phyloP scores from a whole-genome alignment of 1,140 invertebrate genomes.

The Coelopa frigida region DNA sequence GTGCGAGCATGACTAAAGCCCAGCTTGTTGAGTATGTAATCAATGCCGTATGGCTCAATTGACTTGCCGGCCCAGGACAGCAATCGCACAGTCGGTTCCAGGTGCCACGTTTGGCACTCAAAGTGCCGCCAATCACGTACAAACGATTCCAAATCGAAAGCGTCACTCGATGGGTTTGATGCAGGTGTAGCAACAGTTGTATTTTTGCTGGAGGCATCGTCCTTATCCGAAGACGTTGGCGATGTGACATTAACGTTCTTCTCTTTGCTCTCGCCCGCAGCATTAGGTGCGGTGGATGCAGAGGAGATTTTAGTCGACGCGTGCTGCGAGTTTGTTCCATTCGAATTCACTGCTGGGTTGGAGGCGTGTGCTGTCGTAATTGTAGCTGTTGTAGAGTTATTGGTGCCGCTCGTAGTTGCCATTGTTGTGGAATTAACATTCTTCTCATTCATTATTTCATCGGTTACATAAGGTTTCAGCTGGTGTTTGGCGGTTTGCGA shows the following conservation, averaged over 20 bases:
- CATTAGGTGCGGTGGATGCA: no score
- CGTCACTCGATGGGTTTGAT: conserved; percentile 5
- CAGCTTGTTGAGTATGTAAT: conserved; percentile 93
- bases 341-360: background rate
- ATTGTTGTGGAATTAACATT: conserved; percentile 2
- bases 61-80: conserved; percentile 93
- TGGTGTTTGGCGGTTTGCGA: conserved; percentile 31
- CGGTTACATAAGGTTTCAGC: conserved; percentile 33
- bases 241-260: background rate
- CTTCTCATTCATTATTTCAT: conserved; percentile 35
- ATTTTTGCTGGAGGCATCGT: background rate
- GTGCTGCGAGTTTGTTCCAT: no score
- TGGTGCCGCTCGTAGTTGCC: background rate
- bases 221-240: conserved; percentile 1
- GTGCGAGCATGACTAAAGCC: conserved; percentile 94
- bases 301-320: no score
- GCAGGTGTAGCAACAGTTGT: conserved; percentile 12
- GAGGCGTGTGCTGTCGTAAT: background rate
- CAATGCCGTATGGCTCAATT: conserved; percentile 94
- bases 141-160: conserved; percentile 41
- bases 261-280: no score
- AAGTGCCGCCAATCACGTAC: conserved; percentile 75
- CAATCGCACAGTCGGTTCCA: conserved; percentile 92
- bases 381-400: conserved; percentile 3
- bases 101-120: conserved; percentile 93